Percentiles rank a stretch among this genome's conserved stretches.
These are phyloP conservation scores for Pygoscelis antarcticus DNA, from an alignment of 2,113 vertebrate genomes.

Conservation along the genomic window DNA sequence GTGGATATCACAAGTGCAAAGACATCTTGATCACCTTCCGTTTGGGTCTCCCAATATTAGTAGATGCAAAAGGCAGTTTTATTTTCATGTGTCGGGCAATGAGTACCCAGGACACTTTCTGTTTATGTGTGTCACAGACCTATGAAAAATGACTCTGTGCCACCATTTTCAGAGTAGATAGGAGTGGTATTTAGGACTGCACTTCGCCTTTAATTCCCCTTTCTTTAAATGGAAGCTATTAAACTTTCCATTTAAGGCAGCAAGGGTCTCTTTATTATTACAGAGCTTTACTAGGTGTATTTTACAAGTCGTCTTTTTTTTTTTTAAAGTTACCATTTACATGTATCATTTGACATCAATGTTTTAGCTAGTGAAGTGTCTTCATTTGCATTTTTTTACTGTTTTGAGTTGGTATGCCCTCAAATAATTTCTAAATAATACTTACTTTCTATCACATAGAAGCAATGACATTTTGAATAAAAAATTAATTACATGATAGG, in stretches of 20 bases:
- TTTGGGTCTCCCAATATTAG: neutral
- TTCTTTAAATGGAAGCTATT: conserved; percentile 12
- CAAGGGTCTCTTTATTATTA: neutral
- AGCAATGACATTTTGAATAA: conserved; percentile 28
- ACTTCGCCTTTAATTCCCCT: neutral
- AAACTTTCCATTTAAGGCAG: neutral
- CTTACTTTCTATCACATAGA: neutral
- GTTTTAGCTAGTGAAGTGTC: neutral
- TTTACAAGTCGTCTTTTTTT: neutral
- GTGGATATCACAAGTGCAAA: too few species aligned
- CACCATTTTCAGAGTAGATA: neutral
- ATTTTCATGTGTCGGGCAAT: neutral
- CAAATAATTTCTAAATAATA: conserved; percentile 20
- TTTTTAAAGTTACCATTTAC: neutral
- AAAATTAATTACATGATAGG: conserved; percentile 37
- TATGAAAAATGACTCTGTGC: neutral
- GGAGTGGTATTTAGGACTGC: neutral
- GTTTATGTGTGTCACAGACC: neutral
- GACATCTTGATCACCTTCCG: neutral
- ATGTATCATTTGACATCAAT: neutral
- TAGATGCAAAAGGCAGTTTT: neutral
- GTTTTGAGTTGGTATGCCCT: neutral
- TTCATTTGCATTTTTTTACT: conserved; percentile 23
- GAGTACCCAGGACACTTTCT: neutral
- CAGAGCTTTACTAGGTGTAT: neutral